A percentile compares a stretch with the other conserved stretches of the same genome.
Evolutionary conservation across 2,113 vertebrate species (phyloP).

Genomic region (Brachyhypopomus occidentalis): DNA sequence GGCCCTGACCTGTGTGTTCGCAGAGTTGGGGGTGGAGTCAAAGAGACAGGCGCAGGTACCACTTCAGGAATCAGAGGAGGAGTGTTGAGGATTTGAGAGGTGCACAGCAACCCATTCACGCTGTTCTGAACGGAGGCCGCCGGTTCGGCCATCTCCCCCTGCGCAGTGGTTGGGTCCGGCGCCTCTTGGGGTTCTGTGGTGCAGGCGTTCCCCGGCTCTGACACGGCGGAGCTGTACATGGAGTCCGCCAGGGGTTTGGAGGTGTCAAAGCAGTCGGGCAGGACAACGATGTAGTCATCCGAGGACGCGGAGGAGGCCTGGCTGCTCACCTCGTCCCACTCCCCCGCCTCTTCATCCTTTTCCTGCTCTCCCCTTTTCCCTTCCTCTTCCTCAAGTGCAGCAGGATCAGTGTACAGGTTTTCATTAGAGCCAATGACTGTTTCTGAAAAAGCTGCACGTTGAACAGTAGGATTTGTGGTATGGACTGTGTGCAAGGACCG

Average conservation of each 20-base stretch:
- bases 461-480: background rate
- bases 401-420: slow-evolving; percentile 50
- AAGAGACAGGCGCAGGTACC: slow-evolving; percentile 53
- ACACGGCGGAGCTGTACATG: slow-evolving; percentile 91
- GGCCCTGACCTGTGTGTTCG: slow-evolving; percentile 71
- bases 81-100: slow-evolving; percentile 79
- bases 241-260: slow-evolving; percentile 91
- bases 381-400: slow-evolving; percentile 41
- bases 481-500: background rate
- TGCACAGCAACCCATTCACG: slow-evolving; percentile 72
- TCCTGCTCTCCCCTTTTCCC: slow-evolving; percentile 62
- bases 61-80: slow-evolving; percentile 75
- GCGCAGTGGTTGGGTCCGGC: slow-evolving; percentile 42
- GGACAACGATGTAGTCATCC: slow-evolving; percentile 93
- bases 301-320: slow-evolving; percentile 88
- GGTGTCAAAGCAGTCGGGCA: slow-evolving; percentile 96
- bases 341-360: slow-evolving; percentile 68
- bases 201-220: slow-evolving; percentile 75
- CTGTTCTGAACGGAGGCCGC: slow-evolving; percentile 55
- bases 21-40: slow-evolving; percentile 62
- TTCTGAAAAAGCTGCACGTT: slow-evolving; percentile 24
- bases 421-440: slow-evolving; percentile 57
- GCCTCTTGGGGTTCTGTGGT: slow-evolving; percentile 36
- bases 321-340: slow-evolving; percentile 90
- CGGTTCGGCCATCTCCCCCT: slow-evolving; percentile 42